Base-by-base conservation (phyloP, 1,140 invertebrate species). In the Platyscapa corneri region DNA sequence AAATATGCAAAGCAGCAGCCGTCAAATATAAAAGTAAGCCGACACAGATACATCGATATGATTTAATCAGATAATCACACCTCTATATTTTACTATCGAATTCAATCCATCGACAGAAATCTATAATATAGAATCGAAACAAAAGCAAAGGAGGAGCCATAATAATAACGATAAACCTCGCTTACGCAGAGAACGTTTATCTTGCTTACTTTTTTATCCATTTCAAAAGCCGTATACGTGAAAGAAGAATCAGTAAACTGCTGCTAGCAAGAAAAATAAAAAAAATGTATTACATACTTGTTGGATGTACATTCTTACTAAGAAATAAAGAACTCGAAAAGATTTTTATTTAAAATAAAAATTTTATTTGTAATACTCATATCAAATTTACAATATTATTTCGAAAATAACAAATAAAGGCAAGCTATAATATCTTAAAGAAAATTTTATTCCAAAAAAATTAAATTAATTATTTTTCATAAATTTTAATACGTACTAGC, bases 31-130 rank as follows among this genome's bases (percentile, higher is more conserved):
- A 56, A 74, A 72, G 67, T 56, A 14, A 60, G 56, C 56, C 56
- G 64, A 46, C 49, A 39, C n/a, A n/a, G 42, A 83, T 82, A 37
- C 53, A 64, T 83, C n/a, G 82, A 83, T 83, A 83, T 46, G 83
- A 84, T 84, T 84, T 76, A 84, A 84, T 84, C 83, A 84, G 83
- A 84, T 84, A 84, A 84, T 84, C 83, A 46, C 64, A 30, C 83
- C 64, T 70, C 75, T 60, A 84, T 79, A 70, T 32, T 84, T 70
- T 79, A 79, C 75, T 84, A 84, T 84, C 83, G 46, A 85, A 85
- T 85, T 85, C 83, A 85, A 85, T 85, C 32, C 83, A 85, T 85
- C 83, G 65, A 65, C 67, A 85, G 80, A 85, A 85, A 85, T 80
- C 46, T 67, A 85, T 74, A 64, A 85, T 46, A 64, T 79, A 84